Evolutionary conservation across 2,113 vertebrate species (phyloP).

Genomic region (Colossoma macropomum): DNA sequence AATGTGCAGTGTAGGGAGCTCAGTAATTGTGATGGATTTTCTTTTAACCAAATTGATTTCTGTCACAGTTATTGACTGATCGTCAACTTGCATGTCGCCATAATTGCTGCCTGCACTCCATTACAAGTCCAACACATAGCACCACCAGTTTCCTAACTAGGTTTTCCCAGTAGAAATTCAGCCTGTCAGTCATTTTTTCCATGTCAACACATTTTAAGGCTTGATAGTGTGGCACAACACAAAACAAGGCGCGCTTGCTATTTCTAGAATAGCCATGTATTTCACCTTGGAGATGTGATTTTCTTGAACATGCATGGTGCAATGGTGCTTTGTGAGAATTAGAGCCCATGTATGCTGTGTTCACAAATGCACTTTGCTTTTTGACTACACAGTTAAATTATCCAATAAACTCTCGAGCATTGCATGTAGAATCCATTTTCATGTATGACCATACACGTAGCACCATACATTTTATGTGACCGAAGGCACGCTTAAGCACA

Average conservation of each 20-base stretch:
- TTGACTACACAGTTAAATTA: background rate
- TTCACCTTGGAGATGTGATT: background rate
- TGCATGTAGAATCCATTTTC: background rate
- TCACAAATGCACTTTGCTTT: background rate
- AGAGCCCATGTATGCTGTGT: background rate
- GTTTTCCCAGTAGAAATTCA: slow-evolving; percentile 10
- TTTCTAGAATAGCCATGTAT: background rate
- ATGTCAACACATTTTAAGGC: background rate
- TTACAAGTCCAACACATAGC: background rate
- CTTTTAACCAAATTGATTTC: slow-evolving; percentile 40
- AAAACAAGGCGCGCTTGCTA: background rate
- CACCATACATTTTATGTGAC: background rate
- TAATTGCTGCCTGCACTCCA: slow-evolving; percentile 20
- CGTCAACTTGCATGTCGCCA: slow-evolving; percentile 21
- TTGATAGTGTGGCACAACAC: background rate
- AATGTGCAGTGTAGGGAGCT: slow-evolving; percentile 1
- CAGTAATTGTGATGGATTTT: slow-evolving; percentile 33
- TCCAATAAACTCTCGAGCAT: background rate
- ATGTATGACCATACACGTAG: background rate
- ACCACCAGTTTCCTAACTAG: background rate
- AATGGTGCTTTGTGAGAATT: too few relatives aligned
- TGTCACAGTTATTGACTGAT: slow-evolving; percentile 31
- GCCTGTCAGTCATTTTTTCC: slow-evolving; percentile 18
- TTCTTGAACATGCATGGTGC: background rate
- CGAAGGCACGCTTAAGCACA: background rate